Evolutionary conservation across 2,113 vertebrate genomes (phyloP), one percentile per base, ranked within the genome.

Genomic region (Ptilonorhynchus violaceus): DNA sequence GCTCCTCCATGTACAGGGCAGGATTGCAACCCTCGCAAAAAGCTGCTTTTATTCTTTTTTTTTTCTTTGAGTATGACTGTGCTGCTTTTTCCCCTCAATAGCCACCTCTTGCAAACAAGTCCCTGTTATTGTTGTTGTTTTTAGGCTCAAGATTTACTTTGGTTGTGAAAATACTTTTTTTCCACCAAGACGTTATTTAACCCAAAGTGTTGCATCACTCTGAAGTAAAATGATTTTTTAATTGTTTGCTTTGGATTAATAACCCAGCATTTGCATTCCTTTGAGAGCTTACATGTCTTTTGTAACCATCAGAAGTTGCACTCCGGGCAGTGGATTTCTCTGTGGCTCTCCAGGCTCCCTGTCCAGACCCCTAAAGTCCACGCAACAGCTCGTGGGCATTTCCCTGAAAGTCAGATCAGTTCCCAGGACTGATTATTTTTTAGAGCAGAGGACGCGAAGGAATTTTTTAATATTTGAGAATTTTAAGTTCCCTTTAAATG

Each of bases 231-330:
- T 52, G 6, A 62, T 79, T 95, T 60, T 89, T 69, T 42, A 55
- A 69, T 35, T 93, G 75, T 96, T 96, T 96, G 67, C 88, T 96
- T 97, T 97, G 95, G 93, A 93, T 92, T 94, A 93, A 94, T 95
- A 92, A 88, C 52, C 17, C 59, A 55, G 76, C 1, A 3, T 66
- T 90, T 67, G 49, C 85, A 93, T 94, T 96, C 93, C 69, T 95
- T 90, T 5, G 6, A 67, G 92, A 93, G 72, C 10, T 91, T 63
- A 53, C 78, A 46, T 50, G 52, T 90, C 79, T 96, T 96, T 92
- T 96, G 85, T 84, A 96, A 93, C 55, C 68, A 74, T 33, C 68
- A 75, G 64, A 89, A 96, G 85, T 85, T 94, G 93, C n/a, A 52
- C 22, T 68, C 11, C 0, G 28, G 19, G 90, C 59, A 89, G 67